phyloP scores from a whole-genome alignment of 1,140 invertebrate species.

The Tetraneura akinire region DNA sequence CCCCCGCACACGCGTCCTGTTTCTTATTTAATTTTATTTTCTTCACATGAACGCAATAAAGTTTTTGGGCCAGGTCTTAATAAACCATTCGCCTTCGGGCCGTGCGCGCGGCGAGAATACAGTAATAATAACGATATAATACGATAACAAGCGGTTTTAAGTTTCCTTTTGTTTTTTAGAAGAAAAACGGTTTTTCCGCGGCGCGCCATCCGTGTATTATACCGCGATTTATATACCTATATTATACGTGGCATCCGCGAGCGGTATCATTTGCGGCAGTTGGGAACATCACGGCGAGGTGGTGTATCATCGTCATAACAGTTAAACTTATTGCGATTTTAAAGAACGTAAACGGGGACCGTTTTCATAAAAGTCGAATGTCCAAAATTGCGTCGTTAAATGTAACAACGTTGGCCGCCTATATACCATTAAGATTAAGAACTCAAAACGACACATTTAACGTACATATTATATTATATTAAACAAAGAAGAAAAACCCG shows the following conservation, averaged over 20 bases:
- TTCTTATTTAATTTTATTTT: slow-evolving; percentile 46
- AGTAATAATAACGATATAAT: slow-evolving; percentile 49
- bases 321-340: slow-evolving; percentile 50
- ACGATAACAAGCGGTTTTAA: slow-evolving; percentile 50
- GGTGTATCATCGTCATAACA: not conserved
- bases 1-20: not conserved
- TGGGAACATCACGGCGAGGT: no score
- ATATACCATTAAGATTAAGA: slow-evolving; percentile 31
- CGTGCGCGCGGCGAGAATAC: slow-evolving; percentile 23
- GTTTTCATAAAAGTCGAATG: slow-evolving; percentile 48
- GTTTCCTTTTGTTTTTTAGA: slow-evolving; percentile 48
- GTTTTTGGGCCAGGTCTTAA: slow-evolving; percentile 49
- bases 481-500: not conserved
- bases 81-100: slow-evolving; percentile 43
- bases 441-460: slow-evolving; percentile 34
- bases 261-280: not conserved
- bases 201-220: no score
- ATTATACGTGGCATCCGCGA: no score
- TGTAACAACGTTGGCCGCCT: slow-evolving; percentile 8
- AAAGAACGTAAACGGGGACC: slow-evolving; percentile 34
- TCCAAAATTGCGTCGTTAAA: slow-evolving; percentile 48
- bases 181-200: slow-evolving; percentile 34
- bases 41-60: slow-evolving; percentile 50
- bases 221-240: no score
- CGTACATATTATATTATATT: not conserved